A percentile compares a stretch with the other conserved stretches of the same genome.
These are phyloP conservation scores for Brachionus manjavacas DNA, from an alignment of 1,140 invertebrate species.

Conservation along the genomic window DNA sequence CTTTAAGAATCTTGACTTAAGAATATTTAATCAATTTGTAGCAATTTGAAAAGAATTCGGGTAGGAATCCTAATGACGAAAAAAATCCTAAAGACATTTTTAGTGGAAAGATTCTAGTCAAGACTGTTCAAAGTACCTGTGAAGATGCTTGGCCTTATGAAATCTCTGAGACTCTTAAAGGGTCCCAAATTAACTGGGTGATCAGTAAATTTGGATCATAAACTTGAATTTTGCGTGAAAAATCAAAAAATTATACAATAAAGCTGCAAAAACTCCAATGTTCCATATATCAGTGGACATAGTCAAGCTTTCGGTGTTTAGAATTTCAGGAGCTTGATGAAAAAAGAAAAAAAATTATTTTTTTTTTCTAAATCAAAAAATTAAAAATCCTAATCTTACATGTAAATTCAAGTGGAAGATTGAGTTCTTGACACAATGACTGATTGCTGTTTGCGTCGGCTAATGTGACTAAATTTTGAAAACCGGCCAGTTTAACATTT, in stretches of 20 bases:
- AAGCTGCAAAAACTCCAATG: slow-evolving; percentile 82
- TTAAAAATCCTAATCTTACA: slow-evolving; percentile 45
- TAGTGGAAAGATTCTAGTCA: too few species aligned
- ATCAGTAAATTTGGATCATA: too few species aligned
- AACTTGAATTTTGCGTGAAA: too few species aligned
- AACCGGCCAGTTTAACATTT: slow-evolving; percentile 80
- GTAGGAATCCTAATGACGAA: too few species aligned
- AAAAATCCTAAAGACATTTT: too few species aligned
- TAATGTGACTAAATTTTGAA: slow-evolving; percentile 54
- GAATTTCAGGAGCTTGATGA: slow-evolving; percentile 78
- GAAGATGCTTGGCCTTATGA: too few species aligned
- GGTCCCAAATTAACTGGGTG: too few species aligned
- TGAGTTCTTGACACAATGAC: neutral
- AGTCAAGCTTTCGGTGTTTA: slow-evolving; percentile 72
- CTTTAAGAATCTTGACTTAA: too few species aligned
- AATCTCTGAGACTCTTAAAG: too few species aligned
- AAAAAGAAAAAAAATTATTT: slow-evolving; percentile 40
- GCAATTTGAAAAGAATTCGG: too few species aligned
- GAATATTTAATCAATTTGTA: too few species aligned
- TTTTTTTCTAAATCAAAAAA: neutral
- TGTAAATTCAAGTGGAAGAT: slow-evolving; percentile 53
- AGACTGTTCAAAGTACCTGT: too few species aligned
- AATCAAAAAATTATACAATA: slow-evolving; percentile 63
- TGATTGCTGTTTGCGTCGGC: neutral
- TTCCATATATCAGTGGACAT: slow-evolving; percentile 93